phyloP scores from a whole-genome alignment of 2,113 vertebrate species.

The Scomber japonicus region DNA sequence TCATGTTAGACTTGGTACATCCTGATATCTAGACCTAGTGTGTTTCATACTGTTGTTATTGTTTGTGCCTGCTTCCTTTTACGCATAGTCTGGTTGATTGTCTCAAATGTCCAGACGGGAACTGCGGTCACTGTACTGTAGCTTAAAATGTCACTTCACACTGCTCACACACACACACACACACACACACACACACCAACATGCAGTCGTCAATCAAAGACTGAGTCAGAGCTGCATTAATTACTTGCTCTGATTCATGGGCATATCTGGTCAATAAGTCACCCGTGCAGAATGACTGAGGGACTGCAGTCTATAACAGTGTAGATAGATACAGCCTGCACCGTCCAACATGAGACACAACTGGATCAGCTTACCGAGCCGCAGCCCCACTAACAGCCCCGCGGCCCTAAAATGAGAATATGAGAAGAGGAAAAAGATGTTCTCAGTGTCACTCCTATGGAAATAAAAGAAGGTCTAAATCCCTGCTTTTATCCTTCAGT shows the following conservation, averaged over 20 bases:
- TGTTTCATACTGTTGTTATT: background rate
- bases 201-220: slow-evolving; percentile 44
- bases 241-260: slow-evolving; percentile 68
- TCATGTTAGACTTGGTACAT: no score
- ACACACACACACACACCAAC: background rate
- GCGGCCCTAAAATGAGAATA: slow-evolving; percentile 21
- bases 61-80: background rate
- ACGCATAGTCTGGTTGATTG: background rate
- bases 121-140: slow-evolving; percentile 29
- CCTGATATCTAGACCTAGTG: background rate
- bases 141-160: slow-evolving; percentile 52
- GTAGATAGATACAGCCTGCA: slow-evolving; percentile 25
- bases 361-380: slow-evolving; percentile 46
- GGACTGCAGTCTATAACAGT: slow-evolving; percentile 36
- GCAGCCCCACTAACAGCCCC: background rate
- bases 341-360: slow-evolving; percentile 20
- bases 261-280: slow-evolving; percentile 68
- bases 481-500: no score
- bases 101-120: slow-evolving; percentile 23
- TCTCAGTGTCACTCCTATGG: background rate
- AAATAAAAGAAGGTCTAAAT: slow-evolving; percentile 1
- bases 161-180: background rate
- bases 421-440: slow-evolving; percentile 2
- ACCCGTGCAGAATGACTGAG: slow-evolving; percentile 53
- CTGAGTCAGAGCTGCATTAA: slow-evolving; percentile 58